phyloP scores from a whole-genome alignment of 2,888 invertebrate species.

The Limnephilus lunatus region DNA sequence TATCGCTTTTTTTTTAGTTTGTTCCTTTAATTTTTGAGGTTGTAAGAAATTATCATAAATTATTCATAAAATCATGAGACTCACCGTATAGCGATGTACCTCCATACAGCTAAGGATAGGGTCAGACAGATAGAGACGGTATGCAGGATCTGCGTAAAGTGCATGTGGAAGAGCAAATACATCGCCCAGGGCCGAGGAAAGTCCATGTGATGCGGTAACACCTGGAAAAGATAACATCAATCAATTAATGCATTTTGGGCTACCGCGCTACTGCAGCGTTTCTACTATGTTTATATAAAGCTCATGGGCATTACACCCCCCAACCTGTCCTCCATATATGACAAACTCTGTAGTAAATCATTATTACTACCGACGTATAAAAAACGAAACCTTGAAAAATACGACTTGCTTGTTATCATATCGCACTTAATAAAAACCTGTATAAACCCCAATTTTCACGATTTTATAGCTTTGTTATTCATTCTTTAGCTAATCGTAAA shows the following conservation, averaged over 20 bases:
- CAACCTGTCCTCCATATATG: background rate
- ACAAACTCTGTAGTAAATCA: background rate
- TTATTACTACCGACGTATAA: background rate
- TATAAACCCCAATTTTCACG: background rate
- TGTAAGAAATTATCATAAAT: background rate
- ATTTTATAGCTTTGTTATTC: background rate
- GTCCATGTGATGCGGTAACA: constrained; percentile 80
- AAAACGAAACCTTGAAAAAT: too few species aligned
- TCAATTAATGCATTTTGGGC: background rate
- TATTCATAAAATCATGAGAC: constrained; percentile 67
- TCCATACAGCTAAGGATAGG: constrained; percentile 89
- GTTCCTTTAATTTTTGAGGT: background rate
- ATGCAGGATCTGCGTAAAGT: constrained; percentile 88
- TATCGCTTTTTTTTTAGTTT: too few species aligned
- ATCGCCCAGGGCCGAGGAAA: constrained; percentile 86
- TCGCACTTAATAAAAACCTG: background rate
- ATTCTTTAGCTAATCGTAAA: background rate
- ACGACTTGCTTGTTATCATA: background rate
- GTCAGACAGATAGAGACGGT: constrained; percentile 91
- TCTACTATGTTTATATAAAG: background rate
- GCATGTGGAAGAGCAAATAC: constrained; percentile 87
- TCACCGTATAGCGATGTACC: constrained; percentile 90
- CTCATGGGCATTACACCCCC: background rate
- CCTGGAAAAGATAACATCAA: constrained; percentile 68
- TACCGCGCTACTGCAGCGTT: background rate